phyloP scores from a whole-genome alignment of 2,888 invertebrate species.

The Cataglyphis albicans region DNA sequence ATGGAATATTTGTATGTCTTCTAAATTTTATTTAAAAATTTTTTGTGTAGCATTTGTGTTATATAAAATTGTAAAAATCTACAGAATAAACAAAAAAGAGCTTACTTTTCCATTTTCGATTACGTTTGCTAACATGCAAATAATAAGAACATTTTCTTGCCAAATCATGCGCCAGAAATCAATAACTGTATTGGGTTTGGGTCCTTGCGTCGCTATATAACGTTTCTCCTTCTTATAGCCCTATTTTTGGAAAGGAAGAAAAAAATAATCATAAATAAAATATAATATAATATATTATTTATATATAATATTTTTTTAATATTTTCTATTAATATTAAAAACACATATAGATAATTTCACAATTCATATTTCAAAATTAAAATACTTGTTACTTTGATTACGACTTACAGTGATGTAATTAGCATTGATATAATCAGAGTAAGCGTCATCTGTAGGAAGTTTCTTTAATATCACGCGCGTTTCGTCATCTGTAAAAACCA shows the following conservation, averaged over 20 bases:
- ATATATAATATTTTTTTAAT: too few species aligned
- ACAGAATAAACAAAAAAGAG: neutral
- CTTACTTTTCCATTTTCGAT: constrained; percentile 86
- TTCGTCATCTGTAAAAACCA: constrained; percentile 85
- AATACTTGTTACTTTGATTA: neutral
- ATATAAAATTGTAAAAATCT: neutral
- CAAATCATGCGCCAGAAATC: constrained; percentile 87
- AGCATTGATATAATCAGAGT: constrained; percentile 87
- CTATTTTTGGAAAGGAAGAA: constrained; percentile 35
- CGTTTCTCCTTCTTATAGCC: constrained; percentile 76
- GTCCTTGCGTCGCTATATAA: constrained; percentile 85
- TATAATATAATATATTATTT: too few species aligned
- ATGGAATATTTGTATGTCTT: neutral
- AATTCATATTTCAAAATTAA: neutral
- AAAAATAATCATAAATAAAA: neutral
- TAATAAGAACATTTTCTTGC: constrained; percentile 86
- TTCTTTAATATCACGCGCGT: constrained; percentile 86
- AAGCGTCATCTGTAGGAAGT: constrained; percentile 82
- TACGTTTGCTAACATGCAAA: constrained; percentile 87
- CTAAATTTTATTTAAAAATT: neutral
- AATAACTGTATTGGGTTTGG: constrained; percentile 82
- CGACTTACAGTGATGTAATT: constrained; percentile 86
- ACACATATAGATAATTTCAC: neutral
- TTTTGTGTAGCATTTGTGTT: neutral
- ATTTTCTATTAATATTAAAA: neutral